phyloP scores from a whole-genome alignment of 2,797 vertebrate genomes.

The Loris lydekkerianus region DNA sequence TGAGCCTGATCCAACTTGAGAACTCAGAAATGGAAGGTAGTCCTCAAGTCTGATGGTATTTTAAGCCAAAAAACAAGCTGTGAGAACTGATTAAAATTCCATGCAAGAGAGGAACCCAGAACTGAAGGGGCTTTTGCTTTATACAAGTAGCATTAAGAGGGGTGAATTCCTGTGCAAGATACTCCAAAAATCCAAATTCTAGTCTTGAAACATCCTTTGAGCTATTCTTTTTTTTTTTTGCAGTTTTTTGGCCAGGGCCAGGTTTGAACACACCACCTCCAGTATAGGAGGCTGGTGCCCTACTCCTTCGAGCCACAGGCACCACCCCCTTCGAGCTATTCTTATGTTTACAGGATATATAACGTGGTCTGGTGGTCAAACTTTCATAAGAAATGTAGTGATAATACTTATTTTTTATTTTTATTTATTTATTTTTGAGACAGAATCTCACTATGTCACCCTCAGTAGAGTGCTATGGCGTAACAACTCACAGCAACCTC shows the following conservation, averaged over 20 bases:
- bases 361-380: background rate
- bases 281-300: too few relatives aligned
- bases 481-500: too few relatives aligned
- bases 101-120: background rate
- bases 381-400: background rate
- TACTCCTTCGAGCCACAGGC: too few relatives aligned
- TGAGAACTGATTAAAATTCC: background rate
- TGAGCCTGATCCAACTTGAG: background rate
- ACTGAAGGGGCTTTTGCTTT: background rate
- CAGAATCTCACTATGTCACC: too few relatives aligned
- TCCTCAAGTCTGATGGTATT: background rate
- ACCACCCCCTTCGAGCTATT: background rate
- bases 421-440: too few relatives aligned
- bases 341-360: background rate
- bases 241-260: too few relatives aligned
- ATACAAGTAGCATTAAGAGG: background rate
- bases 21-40: slow-evolving; percentile 32
- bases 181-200: background rate
- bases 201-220: background rate
- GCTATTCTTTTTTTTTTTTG: background rate
- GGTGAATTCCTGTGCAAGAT: slow-evolving; percentile 4
- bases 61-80: background rate
- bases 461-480: too few relatives aligned
- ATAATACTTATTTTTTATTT: background rate
- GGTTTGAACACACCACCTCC: too few relatives aligned